Conservation (phyloP, 1,140 invertebrate species). For the Drosophila repleta region DNA sequence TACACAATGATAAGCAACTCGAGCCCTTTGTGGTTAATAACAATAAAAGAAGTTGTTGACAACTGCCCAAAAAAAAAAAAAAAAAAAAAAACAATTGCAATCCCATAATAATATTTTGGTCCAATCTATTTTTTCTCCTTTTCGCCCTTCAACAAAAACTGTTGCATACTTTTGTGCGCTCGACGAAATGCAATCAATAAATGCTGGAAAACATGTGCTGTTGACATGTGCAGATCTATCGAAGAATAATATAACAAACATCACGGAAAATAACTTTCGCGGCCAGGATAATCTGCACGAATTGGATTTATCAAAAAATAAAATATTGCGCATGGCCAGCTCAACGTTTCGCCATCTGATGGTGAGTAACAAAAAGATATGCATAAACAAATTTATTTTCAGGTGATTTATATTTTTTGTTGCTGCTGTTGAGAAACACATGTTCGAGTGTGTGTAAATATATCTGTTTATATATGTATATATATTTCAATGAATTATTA, state of each 20-base stretch:
- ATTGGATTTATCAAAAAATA: slow-evolving; percentile 93
- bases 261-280: slow-evolving; percentile 92
- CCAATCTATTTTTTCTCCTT: slow-evolving; percentile 7
- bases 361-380: slow-evolving; percentile 63
- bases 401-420: neutral
- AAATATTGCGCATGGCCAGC: slow-evolving; percentile 89
- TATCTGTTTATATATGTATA: neutral
- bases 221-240: slow-evolving; percentile 86
- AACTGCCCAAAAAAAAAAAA: slow-evolving; percentile 10
- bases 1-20: slow-evolving; percentile 19
- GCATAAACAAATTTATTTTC: neutral
- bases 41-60: slow-evolving; percentile 6
- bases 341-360: slow-evolving; percentile 89
- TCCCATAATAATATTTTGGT: slow-evolving; percentile 18
- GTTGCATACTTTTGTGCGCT: slow-evolving; percentile 28
- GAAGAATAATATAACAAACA: slow-evolving; percentile 90
- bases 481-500: slow-evolving; percentile 6
- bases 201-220: neutral
- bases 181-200: slow-evolving; percentile 18
- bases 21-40: slow-evolving; percentile 32
- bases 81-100: slow-evolving; percentile 23
- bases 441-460: too few relatives aligned
- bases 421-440: neutral
- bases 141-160: slow-evolving; percentile 24
- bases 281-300: slow-evolving; percentile 90